Evolutionary conservation across 2,888 invertebrate species (phyloP).

Genomic region (Amphipoea oculea): DNA sequence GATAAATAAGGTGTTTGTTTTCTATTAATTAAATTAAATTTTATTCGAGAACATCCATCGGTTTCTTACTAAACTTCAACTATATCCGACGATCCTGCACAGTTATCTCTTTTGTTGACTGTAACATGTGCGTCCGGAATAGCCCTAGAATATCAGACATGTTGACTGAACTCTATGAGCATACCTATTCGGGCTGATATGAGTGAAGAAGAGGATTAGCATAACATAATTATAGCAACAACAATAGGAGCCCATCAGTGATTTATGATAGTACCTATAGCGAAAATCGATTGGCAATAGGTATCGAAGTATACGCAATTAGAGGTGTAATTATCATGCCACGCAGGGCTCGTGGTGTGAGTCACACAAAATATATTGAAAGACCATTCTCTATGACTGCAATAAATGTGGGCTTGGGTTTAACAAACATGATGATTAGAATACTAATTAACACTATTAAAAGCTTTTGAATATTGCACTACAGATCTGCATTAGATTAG

Average conservation of each 20-base stretch:
- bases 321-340: neutral
- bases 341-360: slow-evolving; percentile 6
- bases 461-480: neutral
- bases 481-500: neutral
- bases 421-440: neutral
- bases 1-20: too few species aligned
- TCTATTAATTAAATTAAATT: too few species aligned
- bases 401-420: neutral
- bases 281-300: slow-evolving; percentile 10
- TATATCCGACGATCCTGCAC: too few species aligned
- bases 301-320: slow-evolving; percentile 4
- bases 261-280: neutral
- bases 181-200: too few species aligned
- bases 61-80: too few species aligned
- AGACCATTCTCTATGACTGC: neutral
- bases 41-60: too few species aligned
- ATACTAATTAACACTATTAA: neutral
- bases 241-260: neutral
- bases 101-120: too few species aligned
- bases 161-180: too few species aligned
- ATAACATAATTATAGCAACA: neutral
- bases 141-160: too few species aligned
- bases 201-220: neutral
- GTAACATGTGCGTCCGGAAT: too few species aligned
- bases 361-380: slow-evolving; percentile 8